Evolutionary conservation across 2,888 invertebrate species (phyloP).

Genomic region (Phasia obesa): DNA sequence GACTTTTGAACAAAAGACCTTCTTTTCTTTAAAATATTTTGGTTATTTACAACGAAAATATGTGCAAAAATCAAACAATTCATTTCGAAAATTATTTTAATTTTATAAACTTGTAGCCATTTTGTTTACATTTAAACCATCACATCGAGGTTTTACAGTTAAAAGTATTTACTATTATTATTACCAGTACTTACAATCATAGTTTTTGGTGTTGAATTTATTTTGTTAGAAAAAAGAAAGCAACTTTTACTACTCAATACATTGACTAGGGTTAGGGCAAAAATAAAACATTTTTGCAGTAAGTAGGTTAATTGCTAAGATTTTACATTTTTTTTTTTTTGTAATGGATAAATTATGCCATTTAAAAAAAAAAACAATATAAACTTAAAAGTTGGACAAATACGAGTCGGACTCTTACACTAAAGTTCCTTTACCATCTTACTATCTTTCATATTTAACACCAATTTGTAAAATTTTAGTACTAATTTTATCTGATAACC

Average conservation of each 20-base stretch:
- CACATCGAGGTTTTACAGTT: slow-evolving; percentile 11
- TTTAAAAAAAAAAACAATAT: too few relatives aligned
- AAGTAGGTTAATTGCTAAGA: neutral
- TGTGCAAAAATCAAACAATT: neutral
- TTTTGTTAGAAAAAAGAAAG: slow-evolving; percentile 12
- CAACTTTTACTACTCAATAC: slow-evolving; percentile 8
- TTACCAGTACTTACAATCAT: slow-evolving; percentile 28
- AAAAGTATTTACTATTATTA: slow-evolving; percentile 7
- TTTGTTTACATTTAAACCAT: neutral
- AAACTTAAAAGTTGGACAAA: too few relatives aligned
- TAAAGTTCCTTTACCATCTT: too few relatives aligned
- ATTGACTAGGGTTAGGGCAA: neutral
- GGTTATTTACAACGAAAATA: neutral
- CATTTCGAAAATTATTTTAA: neutral
- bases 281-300: neutral
- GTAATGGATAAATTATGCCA: too few relatives aligned
- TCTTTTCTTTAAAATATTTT: neutral
- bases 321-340: too few relatives aligned
- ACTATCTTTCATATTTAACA: too few relatives aligned
- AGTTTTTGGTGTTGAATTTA: slow-evolving; percentile 43
- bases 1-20: neutral
- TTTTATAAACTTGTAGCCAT: neutral
- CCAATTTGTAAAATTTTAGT: too few relatives aligned
- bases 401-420: too few relatives aligned
- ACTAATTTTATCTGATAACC: too few relatives aligned